Base-by-base conservation (phyloP, 35 echinoderm and acorn worm genomes). In the Acanthaster planci region DNA sequence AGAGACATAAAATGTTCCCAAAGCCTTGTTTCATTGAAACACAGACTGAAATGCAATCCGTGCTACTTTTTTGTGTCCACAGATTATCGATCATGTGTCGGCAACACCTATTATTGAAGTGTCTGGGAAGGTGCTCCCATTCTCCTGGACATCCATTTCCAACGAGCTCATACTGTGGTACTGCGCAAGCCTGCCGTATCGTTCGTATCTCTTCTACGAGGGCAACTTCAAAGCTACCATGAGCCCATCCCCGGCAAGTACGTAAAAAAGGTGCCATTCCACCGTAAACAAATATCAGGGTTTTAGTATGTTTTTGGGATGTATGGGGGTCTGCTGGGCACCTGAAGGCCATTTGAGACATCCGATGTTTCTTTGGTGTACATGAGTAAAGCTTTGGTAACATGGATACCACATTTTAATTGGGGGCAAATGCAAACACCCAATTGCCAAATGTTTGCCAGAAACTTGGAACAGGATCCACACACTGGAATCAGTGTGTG, bases 101-200 rank as follows among this genome's bases (percentile, higher is more conserved):
- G 31, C 30, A n/a, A 57, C 32, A 1, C 29, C 56, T 1, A 8
- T 83, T n/a, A 79, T 87, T 14, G 77, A 30, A 0, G 78, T 92
- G 17, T 81, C 34, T 0, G 84, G 90, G 19, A 51, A 37, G 16
- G 57, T 92, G 17, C 82, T 76, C 76, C 84, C 90, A 2, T 92
- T 92, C 64, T 92, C 90, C 1, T 92, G 90, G 84, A 92, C 90
- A 19, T 92, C 90, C 23, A 60, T 75, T 34, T 81, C 77, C 51
- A 91, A 92, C 31, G 90, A 92, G 84, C 60, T 92, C 12, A 51
- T 67, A 5, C 15, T 92, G 8, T 81, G 40, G 38, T 92, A 86
- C 52, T 85, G 80, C 52, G 77, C 90, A 7, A 56, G 55, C 9
- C 60, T 80, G 14, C 89, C 84, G 36, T 91, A 89, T 52, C 84